Conservation (phyloP, 1,140 invertebrate genomes). For the Mya arenaria region DNA sequence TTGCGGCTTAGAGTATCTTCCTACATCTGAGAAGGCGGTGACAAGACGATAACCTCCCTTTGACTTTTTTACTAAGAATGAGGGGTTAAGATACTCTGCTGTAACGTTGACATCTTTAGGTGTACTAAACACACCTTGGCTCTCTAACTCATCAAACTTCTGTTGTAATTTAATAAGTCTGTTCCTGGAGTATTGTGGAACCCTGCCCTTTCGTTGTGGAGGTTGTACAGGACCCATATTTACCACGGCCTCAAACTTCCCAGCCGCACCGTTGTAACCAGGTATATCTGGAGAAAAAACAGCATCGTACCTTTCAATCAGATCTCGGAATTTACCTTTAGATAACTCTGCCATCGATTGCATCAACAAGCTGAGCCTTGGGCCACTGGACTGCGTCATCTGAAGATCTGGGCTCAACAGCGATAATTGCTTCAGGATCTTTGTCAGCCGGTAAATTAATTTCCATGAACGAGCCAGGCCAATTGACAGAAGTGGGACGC, state of each 20-base stretch:
- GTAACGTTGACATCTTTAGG: slow-evolving; percentile 46
- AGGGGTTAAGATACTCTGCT: neutral
- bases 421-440: neutral
- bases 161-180: slow-evolving; percentile 40
- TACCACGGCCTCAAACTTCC: slow-evolving; percentile 35
- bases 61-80: slow-evolving; percentile 7
- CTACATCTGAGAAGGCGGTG: slow-evolving; percentile 47
- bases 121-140: slow-evolving; percentile 50
- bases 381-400: neutral
- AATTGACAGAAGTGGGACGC: no score
- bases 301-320: slow-evolving; percentile 4
- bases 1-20: slow-evolving; percentile 59
- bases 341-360: neutral
- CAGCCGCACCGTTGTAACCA: slow-evolving; percentile 48
- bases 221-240: slow-evolving; percentile 59
- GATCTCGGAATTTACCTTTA: neutral
- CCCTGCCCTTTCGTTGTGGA: slow-evolving; percentile 54
- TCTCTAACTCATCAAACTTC: slow-evolving; percentile 51
- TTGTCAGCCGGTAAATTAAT: neutral
- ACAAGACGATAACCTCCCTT: slow-evolving; percentile 34
- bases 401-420: slow-evolving; percentile 47
- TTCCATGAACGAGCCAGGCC: slow-evolving; percentile 56
- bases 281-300: slow-evolving; percentile 27
- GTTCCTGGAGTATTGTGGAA: slow-evolving; percentile 44
- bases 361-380: neutral